Conservation (phyloP, 2,797 vertebrate genomes). For the Geotrypetes seraphini region DNA sequence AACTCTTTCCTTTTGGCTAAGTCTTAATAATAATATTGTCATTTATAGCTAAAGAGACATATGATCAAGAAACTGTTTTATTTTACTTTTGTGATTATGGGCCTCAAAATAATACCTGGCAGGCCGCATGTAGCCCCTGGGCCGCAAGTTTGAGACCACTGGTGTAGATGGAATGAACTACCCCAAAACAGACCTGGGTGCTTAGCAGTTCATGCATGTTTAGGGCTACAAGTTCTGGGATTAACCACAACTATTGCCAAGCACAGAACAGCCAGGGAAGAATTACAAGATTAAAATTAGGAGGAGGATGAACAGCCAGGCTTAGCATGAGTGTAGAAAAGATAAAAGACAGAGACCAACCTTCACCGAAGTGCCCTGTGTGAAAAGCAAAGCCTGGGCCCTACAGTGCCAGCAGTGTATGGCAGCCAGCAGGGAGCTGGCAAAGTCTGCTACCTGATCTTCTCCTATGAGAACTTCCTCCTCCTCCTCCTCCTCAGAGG, state of each 20-base stretch:
- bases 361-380: slow-evolving; percentile 86
- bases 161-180: too few relatives aligned
- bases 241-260: not conserved
- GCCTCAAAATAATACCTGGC: too few relatives aligned
- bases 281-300: slow-evolving; percentile 2
- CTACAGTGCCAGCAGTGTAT: slow-evolving; percentile 91
- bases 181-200: too few relatives aligned
- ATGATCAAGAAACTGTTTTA: too few relatives aligned
- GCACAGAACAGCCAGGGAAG: not conserved
- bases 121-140: too few relatives aligned
- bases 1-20: too few relatives aligned
- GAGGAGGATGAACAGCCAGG: slow-evolving; percentile 1
- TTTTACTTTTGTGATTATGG: too few relatives aligned
- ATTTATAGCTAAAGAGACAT: too few relatives aligned
- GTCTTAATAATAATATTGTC: too few relatives aligned
- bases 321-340: slow-evolving; percentile 24
- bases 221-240: too few relatives aligned
- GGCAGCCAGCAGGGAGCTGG: slow-evolving; percentile 78
- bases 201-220: too few relatives aligned
- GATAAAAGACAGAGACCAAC: slow-evolving; percentile 44
- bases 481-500: slow-evolving; percentile 53
- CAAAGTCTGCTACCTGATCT: slow-evolving; percentile 83
- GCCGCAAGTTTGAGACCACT: too few relatives aligned
- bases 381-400: slow-evolving; percentile 86
- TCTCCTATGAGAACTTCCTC: slow-evolving; percentile 73